phyloP scores from a whole-genome alignment of 2,113 vertebrate genomes.

The Merops nubicus region DNA sequence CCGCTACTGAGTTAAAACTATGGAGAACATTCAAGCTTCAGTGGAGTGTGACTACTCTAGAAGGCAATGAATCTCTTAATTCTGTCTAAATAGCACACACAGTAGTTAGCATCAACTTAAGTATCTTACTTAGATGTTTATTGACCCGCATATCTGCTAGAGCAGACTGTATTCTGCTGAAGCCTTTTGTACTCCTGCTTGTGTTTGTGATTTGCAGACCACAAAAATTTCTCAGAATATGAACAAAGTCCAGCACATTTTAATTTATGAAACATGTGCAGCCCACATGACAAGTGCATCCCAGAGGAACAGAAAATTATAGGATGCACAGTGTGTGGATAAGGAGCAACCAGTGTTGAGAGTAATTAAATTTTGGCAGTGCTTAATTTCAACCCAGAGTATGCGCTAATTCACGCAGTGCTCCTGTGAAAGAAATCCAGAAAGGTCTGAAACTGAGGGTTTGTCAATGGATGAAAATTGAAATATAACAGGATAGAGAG shows the following conservation, averaged over 20 bases:
- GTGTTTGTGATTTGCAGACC: neutral
- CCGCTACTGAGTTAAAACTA: neutral
- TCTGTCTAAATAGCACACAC: neutral
- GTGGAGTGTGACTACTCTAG: neutral
- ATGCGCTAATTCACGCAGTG: neutral
- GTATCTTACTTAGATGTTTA: neutral
- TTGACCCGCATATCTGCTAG: neutral
- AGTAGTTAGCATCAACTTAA: neutral
- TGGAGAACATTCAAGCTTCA: neutral
- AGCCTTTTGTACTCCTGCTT: neutral
- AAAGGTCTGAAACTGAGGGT: neutral
- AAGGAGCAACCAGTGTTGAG: neutral
- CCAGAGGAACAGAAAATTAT: slow-evolving; percentile 4
- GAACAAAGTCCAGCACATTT: neutral
- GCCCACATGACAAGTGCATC: neutral
- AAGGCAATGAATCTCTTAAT: neutral
- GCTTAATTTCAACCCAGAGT: neutral
- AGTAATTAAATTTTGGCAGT: neutral
- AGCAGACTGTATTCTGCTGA: neutral
- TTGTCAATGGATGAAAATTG: neutral
- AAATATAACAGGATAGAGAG: neutral
- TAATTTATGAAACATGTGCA: neutral
- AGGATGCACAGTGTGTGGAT: neutral
- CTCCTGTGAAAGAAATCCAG: neutral
- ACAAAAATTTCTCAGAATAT: neutral